A percentile compares a stretch with the other conserved stretches of the same genome.
phyloP scores from a whole-genome alignment of 2,888 invertebrate genomes.

The Rotaria sp. region DNA sequence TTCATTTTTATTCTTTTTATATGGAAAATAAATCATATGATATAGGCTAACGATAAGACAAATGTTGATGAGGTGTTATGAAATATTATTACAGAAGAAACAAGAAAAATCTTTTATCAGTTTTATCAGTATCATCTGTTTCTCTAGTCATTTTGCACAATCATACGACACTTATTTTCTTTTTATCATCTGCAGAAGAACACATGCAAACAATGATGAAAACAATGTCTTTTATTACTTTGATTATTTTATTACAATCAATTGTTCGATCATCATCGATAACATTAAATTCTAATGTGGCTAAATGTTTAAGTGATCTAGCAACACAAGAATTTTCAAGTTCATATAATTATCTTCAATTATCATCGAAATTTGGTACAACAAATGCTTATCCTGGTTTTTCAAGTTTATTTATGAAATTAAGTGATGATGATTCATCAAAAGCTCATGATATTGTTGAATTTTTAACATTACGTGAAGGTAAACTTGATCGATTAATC shows the following conservation, averaged over 20 bases:
- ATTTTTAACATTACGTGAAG: neutral
- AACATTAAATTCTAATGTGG: neutral
- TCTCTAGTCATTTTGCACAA: neutral
- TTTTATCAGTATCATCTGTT: neutral
- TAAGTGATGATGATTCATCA: constrained; percentile 2
- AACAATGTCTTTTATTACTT: neutral
- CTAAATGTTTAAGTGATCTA: neutral
- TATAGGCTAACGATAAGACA: too few species aligned
- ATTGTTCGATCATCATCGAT: neutral
- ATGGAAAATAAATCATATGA: too few species aligned
- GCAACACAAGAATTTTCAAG: neutral
- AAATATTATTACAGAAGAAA: too few species aligned
- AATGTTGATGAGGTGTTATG: too few species aligned
- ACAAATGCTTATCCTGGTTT: neutral
- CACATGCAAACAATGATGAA: neutral
- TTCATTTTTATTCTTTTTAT: too few species aligned
- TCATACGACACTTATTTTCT: neutral
- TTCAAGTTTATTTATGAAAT: neutral
- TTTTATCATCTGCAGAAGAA: neutral
- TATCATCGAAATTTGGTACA: constrained; percentile 3
- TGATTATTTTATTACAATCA: neutral
- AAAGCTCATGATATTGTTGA: neutral
- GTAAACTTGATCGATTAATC: neutral
- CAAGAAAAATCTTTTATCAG: too few species aligned
- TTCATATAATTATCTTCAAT: constrained; percentile 21